Percentiles rank a stretch among this genome's conserved stretches.
These are phyloP conservation scores for Syndactyla subalaris DNA, from an alignment of 2,797 vertebrate genomes.

Conservation along the genomic window DNA sequence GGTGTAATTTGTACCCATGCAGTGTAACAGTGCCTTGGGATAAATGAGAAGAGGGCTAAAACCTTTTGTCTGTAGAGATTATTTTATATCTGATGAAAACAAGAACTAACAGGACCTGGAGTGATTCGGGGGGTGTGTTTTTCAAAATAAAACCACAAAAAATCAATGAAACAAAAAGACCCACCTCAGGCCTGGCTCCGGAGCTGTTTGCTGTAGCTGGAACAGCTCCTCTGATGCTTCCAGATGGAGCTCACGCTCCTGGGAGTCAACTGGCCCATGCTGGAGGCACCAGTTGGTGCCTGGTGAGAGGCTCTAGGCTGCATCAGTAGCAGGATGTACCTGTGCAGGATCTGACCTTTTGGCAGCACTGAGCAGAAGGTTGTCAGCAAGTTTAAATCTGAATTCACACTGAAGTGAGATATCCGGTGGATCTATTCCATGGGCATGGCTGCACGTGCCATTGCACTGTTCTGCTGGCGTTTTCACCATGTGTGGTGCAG, in stretches of 20 bases:
- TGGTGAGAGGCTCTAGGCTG: not conserved
- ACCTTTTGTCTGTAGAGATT: not conserved
- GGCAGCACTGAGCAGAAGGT: not conserved
- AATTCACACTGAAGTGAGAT: not conserved
- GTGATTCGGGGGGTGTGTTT: not conserved
- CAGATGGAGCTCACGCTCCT: not conserved
- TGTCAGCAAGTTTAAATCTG: not conserved
- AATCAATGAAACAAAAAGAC: not conserved
- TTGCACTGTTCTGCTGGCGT: not conserved
- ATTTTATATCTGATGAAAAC: not conserved
- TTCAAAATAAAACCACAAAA: not conserved
- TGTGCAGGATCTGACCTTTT: not conserved
- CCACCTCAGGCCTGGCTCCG: fast-evolving
- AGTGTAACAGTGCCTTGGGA: not conserved
- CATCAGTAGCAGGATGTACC: not conserved
- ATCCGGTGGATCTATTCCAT: fast-evolving
- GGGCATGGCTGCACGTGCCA: fast-evolving
- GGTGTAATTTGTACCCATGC: not conserved
- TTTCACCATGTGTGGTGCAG: fast-evolving
- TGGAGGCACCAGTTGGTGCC: not conserved
- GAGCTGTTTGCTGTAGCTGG: not conserved
- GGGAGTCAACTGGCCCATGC: not conserved
- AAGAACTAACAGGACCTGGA: not conserved
- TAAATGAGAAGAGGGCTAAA: not conserved
- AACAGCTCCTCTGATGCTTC: not conserved